Evolutionary conservation across 2,113 vertebrate species (phyloP).

Genomic region (Petroica traversi): DNA sequence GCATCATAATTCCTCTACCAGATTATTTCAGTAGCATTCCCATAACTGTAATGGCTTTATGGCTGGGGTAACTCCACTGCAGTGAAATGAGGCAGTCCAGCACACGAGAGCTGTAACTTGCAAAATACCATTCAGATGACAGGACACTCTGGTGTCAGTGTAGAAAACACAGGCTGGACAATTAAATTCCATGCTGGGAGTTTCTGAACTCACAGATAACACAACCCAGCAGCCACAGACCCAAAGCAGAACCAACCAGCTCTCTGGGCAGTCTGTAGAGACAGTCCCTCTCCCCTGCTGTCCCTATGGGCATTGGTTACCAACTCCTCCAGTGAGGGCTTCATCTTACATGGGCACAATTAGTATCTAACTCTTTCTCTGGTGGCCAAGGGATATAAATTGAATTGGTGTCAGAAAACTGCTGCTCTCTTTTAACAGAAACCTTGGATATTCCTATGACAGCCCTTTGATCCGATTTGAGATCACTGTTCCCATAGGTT

Average conservation of each 20-base stretch:
- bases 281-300: background rate
- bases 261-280: background rate
- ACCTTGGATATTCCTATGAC: background rate
- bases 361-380: background rate
- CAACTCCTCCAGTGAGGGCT: background rate
- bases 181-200: background rate
- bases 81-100: background rate
- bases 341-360: background rate
- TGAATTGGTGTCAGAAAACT: background rate
- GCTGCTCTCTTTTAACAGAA: background rate
- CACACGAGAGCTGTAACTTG: fast-evolving
- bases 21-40: background rate
- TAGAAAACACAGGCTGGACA: background rate
- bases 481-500: background rate
- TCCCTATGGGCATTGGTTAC: background rate
- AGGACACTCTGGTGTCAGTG: background rate
- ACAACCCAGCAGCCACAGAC: background rate
- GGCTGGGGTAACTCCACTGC: background rate
- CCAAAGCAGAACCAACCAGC: background rate
- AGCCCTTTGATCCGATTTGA: background rate
- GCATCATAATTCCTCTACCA: background rate
- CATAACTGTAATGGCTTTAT: background rate
- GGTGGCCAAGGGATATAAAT: background rate
- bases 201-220: background rate
- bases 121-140: background rate